A percentile compares a stretch with the other conserved stretches of the same genome.
These are phyloP conservation scores for Zaprionus taronus DNA, from an alignment of 1,140 invertebrate species.

Conservation along the genomic window DNA sequence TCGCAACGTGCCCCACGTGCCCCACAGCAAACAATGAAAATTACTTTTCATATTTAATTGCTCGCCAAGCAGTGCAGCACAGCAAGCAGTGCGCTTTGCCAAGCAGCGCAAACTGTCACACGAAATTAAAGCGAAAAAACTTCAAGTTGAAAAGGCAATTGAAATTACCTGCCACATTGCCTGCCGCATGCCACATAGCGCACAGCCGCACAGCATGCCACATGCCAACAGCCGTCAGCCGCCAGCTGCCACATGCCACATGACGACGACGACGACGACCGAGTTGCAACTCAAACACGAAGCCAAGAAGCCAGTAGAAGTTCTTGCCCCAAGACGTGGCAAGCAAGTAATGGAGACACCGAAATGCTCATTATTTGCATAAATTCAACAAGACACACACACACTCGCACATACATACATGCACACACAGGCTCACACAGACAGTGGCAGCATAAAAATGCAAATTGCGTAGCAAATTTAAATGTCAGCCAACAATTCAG, in stretches of 20 bases:
- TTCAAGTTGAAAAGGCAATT: conserved; percentile 56
- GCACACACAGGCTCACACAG: conserved; percentile 14
- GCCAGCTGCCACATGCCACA: too few species aligned
- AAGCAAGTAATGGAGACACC: conserved; percentile 77
- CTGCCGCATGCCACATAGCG: conserved; percentile 22
- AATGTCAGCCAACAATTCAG: conserved; percentile 77
- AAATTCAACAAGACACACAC: conserved; percentile 41
- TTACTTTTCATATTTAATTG: conserved; percentile 81
- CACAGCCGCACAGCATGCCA: not conserved
- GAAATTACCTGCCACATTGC: conserved; percentile 60
- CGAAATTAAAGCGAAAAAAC: conserved; percentile 62
- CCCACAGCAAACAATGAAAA: conserved; percentile 60
- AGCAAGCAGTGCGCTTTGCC: conserved; percentile 39
- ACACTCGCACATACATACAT: conserved; percentile 16
- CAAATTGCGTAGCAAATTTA: conserved; percentile 79
- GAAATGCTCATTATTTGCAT: conserved; percentile 78
- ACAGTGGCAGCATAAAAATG: conserved; percentile 56
- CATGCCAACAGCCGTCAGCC: not conserved
- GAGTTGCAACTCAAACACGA: conserved; percentile 68
- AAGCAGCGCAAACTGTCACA: conserved; percentile 65
- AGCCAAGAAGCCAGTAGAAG: conserved; percentile 38
- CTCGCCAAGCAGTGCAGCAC: conserved; percentile 24
- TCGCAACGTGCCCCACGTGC: conserved; percentile 32
- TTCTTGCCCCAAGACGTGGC: conserved; percentile 57
- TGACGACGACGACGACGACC: not conserved